Evolutionary conservation across 2,113 vertebrate genomes (phyloP).

Genomic region (Periophthalmus modestus): DNA sequence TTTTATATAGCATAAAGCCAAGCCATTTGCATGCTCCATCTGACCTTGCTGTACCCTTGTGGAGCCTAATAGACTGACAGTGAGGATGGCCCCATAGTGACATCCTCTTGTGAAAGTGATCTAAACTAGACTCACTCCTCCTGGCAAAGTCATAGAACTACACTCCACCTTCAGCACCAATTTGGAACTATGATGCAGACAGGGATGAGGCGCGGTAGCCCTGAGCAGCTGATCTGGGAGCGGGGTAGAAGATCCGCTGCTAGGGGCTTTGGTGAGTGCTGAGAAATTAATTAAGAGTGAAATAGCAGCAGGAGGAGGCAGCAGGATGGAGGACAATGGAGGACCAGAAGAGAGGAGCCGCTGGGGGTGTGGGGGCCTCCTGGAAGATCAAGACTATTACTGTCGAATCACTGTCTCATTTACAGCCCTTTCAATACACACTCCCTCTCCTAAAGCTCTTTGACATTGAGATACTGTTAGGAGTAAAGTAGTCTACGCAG

Average conservation of each 20-base stretch:
- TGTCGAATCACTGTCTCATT: constrained; percentile 73
- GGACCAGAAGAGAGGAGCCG: constrained; percentile 50
- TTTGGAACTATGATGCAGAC: constrained; percentile 36
- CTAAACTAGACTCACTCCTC: constrained; percentile 37
- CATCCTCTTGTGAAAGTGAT: constrained; percentile 54
- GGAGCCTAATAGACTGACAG: constrained; percentile 23
- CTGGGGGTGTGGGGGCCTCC: constrained; percentile 52
- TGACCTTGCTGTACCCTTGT: constrained; percentile 46
- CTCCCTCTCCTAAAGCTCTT: constrained; percentile 21
- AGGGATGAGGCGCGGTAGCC: constrained; percentile 44
- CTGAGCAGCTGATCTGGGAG: constrained; percentile 60
- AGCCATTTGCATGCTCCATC: constrained; percentile 4
- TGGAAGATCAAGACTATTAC: constrained; percentile 74
- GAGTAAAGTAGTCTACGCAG: neutral
- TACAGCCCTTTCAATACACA: constrained; percentile 39
- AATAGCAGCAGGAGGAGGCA: constrained; percentile 69
- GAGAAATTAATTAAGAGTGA: constrained; percentile 82
- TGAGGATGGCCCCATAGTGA: constrained; percentile 24
- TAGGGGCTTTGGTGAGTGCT: constrained; percentile 68
- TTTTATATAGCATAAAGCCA: neutral
- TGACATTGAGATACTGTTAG: neutral
- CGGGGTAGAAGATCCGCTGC: constrained; percentile 63
- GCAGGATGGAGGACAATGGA: constrained; percentile 54
- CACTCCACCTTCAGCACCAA: constrained; percentile 45
- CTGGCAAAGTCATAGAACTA: constrained; percentile 50